phyloP scores from a whole-genome alignment of 2,888 invertebrate species.

The Scaptomyza reducta region DNA sequence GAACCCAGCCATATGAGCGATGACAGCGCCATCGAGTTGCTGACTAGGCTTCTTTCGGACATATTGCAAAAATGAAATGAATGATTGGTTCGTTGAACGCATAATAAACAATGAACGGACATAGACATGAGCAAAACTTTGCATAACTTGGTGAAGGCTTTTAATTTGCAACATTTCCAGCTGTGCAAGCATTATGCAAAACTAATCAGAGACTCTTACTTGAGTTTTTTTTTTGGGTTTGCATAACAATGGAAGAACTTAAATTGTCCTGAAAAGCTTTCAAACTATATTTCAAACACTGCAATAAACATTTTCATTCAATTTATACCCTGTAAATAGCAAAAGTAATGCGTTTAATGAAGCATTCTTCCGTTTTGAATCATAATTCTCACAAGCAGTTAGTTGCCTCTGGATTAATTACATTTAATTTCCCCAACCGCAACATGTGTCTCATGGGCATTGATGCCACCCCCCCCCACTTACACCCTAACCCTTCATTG shows the following conservation, averaged over 20 bases:
- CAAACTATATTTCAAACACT: too few species aligned
- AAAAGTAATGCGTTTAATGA: background rate
- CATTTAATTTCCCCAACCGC: conserved; percentile 44
- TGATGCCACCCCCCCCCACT: background rate
- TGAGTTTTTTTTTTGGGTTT: background rate
- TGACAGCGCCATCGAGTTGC: conserved; percentile 47
- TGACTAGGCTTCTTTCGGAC: conserved; percentile 45
- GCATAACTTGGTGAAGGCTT: conserved; percentile 29
- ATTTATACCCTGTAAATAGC: conserved; percentile 2
- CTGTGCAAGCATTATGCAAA: background rate
- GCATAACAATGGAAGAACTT: too few species aligned
- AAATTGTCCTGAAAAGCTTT: too few species aligned
- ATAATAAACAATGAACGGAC: conserved; percentile 58
- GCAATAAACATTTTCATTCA: background rate
- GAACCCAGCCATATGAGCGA: conserved; percentile 36
- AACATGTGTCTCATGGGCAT: conserved; percentile 52
- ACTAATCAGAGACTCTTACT: background rate
- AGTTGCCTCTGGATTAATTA: conserved; percentile 28
- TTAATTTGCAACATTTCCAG: conserved; percentile 13
- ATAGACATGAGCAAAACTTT: conserved; percentile 12
- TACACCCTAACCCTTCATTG: conserved; percentile 1
- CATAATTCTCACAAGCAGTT: background rate
- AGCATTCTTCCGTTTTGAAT: conserved; percentile 1
- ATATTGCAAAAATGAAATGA: conserved; percentile 67
- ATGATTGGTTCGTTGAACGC: conserved; percentile 59